phyloP scores from a whole-genome alignment of 2,113 vertebrate species.

The Pterocles gutturalis region DNA sequence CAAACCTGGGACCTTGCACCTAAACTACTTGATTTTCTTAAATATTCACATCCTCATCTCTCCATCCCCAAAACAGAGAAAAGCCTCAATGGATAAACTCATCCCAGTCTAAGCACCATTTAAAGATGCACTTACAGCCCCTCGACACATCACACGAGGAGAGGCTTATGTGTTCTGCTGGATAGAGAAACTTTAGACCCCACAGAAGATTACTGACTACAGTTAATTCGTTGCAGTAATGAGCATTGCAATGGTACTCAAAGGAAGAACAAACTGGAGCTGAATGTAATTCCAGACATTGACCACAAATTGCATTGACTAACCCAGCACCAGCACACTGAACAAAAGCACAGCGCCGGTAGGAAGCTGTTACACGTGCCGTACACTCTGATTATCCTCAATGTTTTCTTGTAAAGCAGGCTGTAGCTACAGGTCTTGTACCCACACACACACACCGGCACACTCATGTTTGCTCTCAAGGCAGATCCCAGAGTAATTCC shows the following conservation, averaged over 20 bases:
- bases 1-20: not conserved
- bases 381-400: not conserved
- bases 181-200: not conserved
- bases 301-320: conserved; percentile 31
- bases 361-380: not conserved
- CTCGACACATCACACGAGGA: not conserved
- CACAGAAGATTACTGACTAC: not conserved
- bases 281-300: conserved; percentile 27
- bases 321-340: not conserved
- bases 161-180: not conserved
- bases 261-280: conserved; percentile 27
- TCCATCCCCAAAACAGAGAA: not conserved
- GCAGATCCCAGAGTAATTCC: not conserved
- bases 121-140: not conserved
- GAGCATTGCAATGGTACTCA: not conserved
- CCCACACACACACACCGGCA: fast-evolving
- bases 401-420: not conserved
- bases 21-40: not conserved
- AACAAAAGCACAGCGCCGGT: not conserved
- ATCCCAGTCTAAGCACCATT: not conserved
- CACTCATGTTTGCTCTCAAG: not conserved
- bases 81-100: not conserved
- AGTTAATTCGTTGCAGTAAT: not conserved
- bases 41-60: not conserved
- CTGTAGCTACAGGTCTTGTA: not conserved